Base-by-base conservation (phyloP, 2,888 invertebrate genomes). In the Dynastes hyllus region DNA sequence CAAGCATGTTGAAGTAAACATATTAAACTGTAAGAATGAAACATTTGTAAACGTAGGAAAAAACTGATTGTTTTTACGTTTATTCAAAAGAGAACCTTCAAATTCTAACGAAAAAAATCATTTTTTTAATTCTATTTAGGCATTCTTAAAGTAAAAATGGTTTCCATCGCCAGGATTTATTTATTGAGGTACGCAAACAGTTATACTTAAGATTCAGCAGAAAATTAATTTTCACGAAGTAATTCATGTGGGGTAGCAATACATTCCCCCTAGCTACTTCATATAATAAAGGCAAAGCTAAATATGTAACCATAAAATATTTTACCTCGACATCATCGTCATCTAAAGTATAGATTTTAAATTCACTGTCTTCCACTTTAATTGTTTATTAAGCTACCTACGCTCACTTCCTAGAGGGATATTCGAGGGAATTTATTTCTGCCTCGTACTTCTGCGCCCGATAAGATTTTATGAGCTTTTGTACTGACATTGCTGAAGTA, bases 321-420 rank as follows among this genome's bases (percentile, higher is more conserved):
- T 71, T 71, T 71, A 71, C 55, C 73, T 58, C 11, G 11, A 53
- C 58, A 37, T 58, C 45, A 73, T 73, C 58, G 55, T 73, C 73
- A 73, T 73, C 73, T 40, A 37, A 73, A 73, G 58, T 73, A 73
- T 73, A 58, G 58, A 73, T 73, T 73, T 73, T 73, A 61, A 58
- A 58, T 61, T 55, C 51, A 55, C 37, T 67, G 69, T 71, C 78
- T 81, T 79, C 69, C 81, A 78, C 81, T 76, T 80, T 81, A 67
- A 76, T 76, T 67, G 55, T 76, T 76, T 67, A 76, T 67, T 76
- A 67, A 76, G 67, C 66, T 67, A 67, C 40, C 76, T 55, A 61
- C 66, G 22, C 76, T 76, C 76, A 76, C 76, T 76, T 66, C 67
- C 76, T 32, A 16, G 29, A 63, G 50, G 67, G 55, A 76, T 76